Percentiles rank a stretch among this genome's conserved stretches.
Evolutionary conservation across 2,113 vertebrate genomes (phyloP).

Genomic region (Scopus umbretta): DNA sequence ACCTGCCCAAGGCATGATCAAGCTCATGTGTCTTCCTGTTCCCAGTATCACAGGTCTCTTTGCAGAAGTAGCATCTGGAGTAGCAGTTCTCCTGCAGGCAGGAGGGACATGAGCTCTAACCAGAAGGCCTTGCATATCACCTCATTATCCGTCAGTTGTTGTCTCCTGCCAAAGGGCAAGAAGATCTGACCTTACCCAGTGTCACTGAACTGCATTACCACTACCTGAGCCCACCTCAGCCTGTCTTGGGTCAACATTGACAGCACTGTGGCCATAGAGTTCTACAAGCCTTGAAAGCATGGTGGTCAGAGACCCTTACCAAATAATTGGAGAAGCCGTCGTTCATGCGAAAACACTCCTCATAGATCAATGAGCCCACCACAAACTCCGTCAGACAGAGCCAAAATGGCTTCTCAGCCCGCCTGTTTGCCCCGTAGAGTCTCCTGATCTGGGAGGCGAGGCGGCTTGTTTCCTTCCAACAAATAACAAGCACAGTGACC

Average conservation of each 20-base stretch:
- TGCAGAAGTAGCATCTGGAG: neutral
- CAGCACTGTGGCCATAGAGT: neutral
- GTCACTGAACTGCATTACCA: neutral
- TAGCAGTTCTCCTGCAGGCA: neutral
- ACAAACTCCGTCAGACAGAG: slow-evolving; percentile 80
- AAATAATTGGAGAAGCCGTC: slow-evolving; percentile 85
- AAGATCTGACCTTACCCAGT: neutral
- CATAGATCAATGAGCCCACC: slow-evolving; percentile 74
- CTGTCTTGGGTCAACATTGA: neutral
- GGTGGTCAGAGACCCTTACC: slow-evolving; percentile 61
- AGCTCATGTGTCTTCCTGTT: neutral
- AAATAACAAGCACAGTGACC: neutral
- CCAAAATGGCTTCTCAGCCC: slow-evolving; percentile 81
- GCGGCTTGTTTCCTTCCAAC: slow-evolving; percentile 82
- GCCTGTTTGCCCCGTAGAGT: slow-evolving; percentile 89
- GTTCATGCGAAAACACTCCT: slow-evolving; percentile 90
- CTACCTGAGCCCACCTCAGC: neutral
- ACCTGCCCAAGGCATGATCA: neutral
- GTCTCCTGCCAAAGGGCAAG: neutral
- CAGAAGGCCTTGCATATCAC: neutral
- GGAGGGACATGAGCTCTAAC: neutral
- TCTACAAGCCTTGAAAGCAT: neutral
- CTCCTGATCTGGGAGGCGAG: slow-evolving; percentile 87
- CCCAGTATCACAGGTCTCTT: neutral
- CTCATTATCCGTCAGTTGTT: neutral